Conservation (phyloP, 1,140 invertebrate species). For the Calliopsis andreniformis region DNA sequence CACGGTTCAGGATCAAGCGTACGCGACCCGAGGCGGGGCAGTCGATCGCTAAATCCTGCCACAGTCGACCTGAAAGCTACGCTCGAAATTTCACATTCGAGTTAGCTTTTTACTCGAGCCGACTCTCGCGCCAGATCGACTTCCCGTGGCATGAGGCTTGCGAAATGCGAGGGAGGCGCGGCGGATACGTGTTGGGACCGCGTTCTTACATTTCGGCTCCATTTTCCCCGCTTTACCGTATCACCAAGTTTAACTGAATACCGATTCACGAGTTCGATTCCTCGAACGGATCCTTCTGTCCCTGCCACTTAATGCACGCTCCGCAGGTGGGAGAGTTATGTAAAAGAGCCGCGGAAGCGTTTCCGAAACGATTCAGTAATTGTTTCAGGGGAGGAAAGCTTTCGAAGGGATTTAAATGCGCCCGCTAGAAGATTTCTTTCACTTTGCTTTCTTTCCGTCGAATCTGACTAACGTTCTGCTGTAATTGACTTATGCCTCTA, state of each 20-base stretch:
- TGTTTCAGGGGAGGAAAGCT: neutral
- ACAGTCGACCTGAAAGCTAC: constrained; percentile 42
- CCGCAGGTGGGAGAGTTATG: neutral
- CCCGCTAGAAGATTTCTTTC: neutral
- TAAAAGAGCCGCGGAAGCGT: constrained; percentile 6
- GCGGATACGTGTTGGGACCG: constrained; percentile 39
- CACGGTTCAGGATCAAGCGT: constrained; percentile 59
- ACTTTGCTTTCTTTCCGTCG: neutral
- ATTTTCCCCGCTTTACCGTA: constrained; percentile 23
- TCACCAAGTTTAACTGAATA: constrained; percentile 33
- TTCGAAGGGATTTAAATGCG: neutral
- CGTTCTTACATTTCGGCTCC: constrained; percentile 57
- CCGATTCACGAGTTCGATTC: constrained; percentile 38
- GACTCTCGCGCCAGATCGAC: constrained; percentile 53
- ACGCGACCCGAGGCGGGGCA: constrained; percentile 50
- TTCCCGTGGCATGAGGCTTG: constrained; percentile 62
- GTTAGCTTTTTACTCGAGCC: constrained; percentile 64
- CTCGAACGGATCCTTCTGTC: constrained; percentile 2
- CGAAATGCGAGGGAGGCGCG: constrained; percentile 46
- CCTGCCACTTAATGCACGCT: constrained; percentile 7
- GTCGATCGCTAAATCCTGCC: constrained; percentile 64
- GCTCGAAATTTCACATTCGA: constrained; percentile 67
- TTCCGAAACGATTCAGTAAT: constrained; percentile 18
- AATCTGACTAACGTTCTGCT: neutral
- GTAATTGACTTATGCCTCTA: no score